Evolutionary conservation across 30 jellyfish, hydroid and myxozoan species (phyloP).

Genomic region (Cassiopea andromeda): DNA sequence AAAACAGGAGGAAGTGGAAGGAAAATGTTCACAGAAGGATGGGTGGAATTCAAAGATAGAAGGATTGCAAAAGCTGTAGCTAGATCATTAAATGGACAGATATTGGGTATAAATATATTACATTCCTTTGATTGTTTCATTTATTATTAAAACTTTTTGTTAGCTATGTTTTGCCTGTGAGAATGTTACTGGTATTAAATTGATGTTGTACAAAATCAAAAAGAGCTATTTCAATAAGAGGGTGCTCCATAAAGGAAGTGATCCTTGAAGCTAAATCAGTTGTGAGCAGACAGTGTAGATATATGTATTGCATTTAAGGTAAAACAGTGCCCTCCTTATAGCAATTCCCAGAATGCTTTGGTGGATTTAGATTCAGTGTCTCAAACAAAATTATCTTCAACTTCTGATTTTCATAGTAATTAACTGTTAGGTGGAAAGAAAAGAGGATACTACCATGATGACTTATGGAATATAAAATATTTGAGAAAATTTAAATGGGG

Average conservation of each 20-base stretch:
- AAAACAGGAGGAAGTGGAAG: slow-evolving; percentile 86
- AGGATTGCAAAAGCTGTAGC: slow-evolving; percentile 93
- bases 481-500: slow-evolving; percentile 89
- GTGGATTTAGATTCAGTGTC: too few relatives aligned
- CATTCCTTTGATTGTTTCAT: too few relatives aligned
- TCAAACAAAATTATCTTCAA: not conserved
- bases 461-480: slow-evolving; percentile 92
- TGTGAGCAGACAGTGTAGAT: too few relatives aligned
- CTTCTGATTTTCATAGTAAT: not conserved
- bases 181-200: too few relatives aligned
- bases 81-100: slow-evolving; percentile 72
- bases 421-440: slow-evolving; percentile 84
- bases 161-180: too few relatives aligned
- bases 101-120: slow-evolving; percentile 68
- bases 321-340: too few relatives aligned
- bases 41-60: slow-evolving; percentile 92
- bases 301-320: too few relatives aligned
- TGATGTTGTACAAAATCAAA: too few relatives aligned
- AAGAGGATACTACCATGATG: slow-evolving; percentile 91
- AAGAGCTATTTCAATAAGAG: not conserved
- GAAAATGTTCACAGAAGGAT: slow-evolving; percentile 92
- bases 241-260: not conserved
- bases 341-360: too few relatives aligned
- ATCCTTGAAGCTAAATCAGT: too few relatives aligned
- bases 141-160: too few relatives aligned